phyloP scores from a whole-genome alignment of 2,113 vertebrate genomes.

The Channa argus region DNA sequence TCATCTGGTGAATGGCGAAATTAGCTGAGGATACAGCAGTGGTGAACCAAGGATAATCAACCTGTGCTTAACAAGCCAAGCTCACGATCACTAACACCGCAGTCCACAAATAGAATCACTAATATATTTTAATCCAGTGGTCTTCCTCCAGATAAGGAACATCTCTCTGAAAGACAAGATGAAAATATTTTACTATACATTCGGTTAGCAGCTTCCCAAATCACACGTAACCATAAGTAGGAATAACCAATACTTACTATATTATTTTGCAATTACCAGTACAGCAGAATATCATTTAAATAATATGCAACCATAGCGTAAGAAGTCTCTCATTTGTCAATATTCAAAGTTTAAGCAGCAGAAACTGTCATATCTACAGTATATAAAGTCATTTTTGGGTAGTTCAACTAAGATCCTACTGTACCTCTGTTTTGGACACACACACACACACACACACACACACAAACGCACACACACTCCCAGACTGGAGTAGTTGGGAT shows the following conservation, averaged over 20 bases:
- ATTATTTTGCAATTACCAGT: background rate
- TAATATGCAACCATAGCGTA: background rate
- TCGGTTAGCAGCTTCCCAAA: background rate
- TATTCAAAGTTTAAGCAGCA: background rate
- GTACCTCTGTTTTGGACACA: no score
- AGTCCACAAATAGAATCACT: slow-evolving; percentile 41
- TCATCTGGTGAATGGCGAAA: slow-evolving; percentile 68
- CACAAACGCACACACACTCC: no score
- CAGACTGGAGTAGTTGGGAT: no score
- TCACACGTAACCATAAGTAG: background rate
- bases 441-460: no score
- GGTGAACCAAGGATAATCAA: slow-evolving; percentile 48
- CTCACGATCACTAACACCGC: slow-evolving; percentile 42
- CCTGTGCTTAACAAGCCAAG: slow-evolving; percentile 46
- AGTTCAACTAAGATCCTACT: no score
- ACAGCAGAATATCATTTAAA: background rate
- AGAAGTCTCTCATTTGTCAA: background rate
- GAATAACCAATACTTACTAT: background rate
- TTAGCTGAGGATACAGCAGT: slow-evolving; percentile 63
- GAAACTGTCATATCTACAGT: background rate
- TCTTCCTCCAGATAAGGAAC: slow-evolving; percentile 73
- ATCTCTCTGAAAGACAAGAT: slow-evolving; percentile 80
- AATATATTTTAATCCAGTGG: slow-evolving; percentile 69
- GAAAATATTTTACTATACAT: slow-evolving; percentile 57
- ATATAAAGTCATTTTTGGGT: no score